phyloP scores from a whole-genome alignment of 2,888 invertebrate species.

The Torymus auratus region DNA sequence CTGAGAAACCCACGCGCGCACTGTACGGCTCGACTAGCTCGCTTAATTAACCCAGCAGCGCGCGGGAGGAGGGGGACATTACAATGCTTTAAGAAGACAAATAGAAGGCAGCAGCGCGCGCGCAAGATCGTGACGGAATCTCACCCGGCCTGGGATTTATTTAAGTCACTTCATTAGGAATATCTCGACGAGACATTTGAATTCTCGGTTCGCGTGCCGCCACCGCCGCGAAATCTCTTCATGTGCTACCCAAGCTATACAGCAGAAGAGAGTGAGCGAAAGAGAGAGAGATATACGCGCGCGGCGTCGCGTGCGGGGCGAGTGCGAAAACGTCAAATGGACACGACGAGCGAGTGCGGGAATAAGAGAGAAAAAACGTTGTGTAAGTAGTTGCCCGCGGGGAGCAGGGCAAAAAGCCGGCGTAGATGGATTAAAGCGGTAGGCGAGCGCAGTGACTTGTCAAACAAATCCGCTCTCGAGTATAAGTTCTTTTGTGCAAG shows the following conservation, averaged over 20 bases:
- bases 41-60: too few species aligned
- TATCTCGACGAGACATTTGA: conserved; percentile 53
- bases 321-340: too few species aligned
- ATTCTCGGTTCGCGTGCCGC: conserved; percentile 53
- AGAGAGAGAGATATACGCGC: background rate
- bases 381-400: background rate
- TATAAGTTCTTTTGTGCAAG: too few species aligned
- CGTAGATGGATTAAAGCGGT: background rate
- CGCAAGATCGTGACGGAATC: conserved; percentile 45
- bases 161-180: conserved; percentile 57
- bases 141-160: conserved; percentile 46
- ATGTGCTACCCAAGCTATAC: background rate
- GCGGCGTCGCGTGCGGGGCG: too few species aligned
- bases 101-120: conserved; percentile 16
- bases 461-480: too few species aligned
- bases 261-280: background rate
- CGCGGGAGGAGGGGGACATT: background rate
- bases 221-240: conserved; percentile 28
- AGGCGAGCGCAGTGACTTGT: too few species aligned
- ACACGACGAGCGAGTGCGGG: too few species aligned
- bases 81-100: conserved; percentile 48
- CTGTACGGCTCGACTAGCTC: too few species aligned
- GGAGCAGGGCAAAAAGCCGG: background rate
- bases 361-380: background rate
- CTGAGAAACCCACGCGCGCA: too few species aligned